Percentiles rank a stretch among this genome's conserved stretches.
These are phyloP conservation scores for Drosophila borborema DNA, from an alignment of 2,888 invertebrate species.

Conservation along the genomic window DNA sequence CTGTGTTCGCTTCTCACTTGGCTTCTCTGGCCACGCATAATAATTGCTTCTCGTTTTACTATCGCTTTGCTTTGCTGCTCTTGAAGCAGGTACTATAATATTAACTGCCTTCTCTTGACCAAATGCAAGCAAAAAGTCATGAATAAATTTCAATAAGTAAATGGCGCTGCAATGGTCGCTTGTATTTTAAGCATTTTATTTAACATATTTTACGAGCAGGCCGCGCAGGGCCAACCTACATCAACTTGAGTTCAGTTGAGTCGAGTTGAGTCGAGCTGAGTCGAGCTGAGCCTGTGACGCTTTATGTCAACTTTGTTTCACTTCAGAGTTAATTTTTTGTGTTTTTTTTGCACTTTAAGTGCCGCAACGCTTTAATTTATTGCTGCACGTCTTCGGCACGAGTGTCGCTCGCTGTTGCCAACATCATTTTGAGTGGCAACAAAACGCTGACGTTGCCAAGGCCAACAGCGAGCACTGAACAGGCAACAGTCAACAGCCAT, in stretches of 20 bases:
- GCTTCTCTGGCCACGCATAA: neutral
- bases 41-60: conserved; percentile 4
- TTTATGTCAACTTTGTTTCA: conserved; percentile 48
- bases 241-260: neutral
- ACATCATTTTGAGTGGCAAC: conserved; percentile 55
- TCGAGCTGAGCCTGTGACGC: conserved; percentile 18
- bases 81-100: conserved; percentile 5
- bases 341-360: conserved; percentile 39
- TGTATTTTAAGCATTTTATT: conserved; percentile 44
- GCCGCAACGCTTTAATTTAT: conserved; percentile 66
- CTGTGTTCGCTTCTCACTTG: neutral
- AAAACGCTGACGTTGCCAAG: conserved; percentile 51
- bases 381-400: conserved; percentile 45
- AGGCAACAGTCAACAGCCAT: conserved; percentile 21
- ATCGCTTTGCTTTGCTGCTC: conserved; percentile 1
- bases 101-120: conserved; percentile 21
- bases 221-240: neutral
- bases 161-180: conserved; percentile 13
- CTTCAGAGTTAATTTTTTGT: neutral
- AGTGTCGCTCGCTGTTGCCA: conserved; percentile 48
- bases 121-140: conserved; percentile 50
- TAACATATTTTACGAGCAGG: conserved; percentile 43
- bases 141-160: conserved; percentile 69
- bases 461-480: neutral
- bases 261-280: neutral